Evolutionary conservation across 1,140 invertebrate genomes (phyloP), one percentile per base, ranked within the genome.

Genomic region (Atta texana): DNA sequence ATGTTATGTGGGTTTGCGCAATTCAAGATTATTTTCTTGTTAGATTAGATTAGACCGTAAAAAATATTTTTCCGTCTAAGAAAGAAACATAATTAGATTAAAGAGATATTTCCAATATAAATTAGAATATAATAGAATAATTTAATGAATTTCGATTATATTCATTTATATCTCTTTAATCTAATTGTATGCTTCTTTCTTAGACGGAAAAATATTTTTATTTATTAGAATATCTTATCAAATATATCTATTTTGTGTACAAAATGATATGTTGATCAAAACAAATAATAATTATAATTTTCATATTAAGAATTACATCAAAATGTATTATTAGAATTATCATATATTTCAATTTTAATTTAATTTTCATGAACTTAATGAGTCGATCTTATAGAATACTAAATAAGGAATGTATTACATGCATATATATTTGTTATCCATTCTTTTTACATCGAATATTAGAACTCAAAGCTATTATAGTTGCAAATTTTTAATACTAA

Each of bases 191-290:
- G 7, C 16, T 51, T 18, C 28, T 1, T 69, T 55, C 0, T 57
- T 59, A 81, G 6, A 44, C 14, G 14, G 8, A 81, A 24, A 53
- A 4, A 12, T 72, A 74, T 64, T 61, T 61, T 0, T 34, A 51
- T 1, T 49, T 34, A 34, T 7, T 34, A 34, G 0, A 61, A 3
- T 16, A 31, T 49, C 10, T 77, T 66, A 10, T 39, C 18, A 44
- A 39, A 55, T 39, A 28, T 55, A 0, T 85, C 4, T 28, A 0
- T 8, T 68, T 59, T 68, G 4, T 49, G 4, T 34, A 34, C 1
- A 34, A 78, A 85, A 12, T 68, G 31, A 39, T 53, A 21, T 21
- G 31, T 59, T 75, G n/a, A 34, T 66, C n/a, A 66, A 69, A 69
- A 1, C 34, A 39, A 39, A 39, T 39, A 39, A 31, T 31, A 31